Evolutionary conservation across 2,113 vertebrate species (phyloP).

Genomic region (Nematolebias whitei): DNA sequence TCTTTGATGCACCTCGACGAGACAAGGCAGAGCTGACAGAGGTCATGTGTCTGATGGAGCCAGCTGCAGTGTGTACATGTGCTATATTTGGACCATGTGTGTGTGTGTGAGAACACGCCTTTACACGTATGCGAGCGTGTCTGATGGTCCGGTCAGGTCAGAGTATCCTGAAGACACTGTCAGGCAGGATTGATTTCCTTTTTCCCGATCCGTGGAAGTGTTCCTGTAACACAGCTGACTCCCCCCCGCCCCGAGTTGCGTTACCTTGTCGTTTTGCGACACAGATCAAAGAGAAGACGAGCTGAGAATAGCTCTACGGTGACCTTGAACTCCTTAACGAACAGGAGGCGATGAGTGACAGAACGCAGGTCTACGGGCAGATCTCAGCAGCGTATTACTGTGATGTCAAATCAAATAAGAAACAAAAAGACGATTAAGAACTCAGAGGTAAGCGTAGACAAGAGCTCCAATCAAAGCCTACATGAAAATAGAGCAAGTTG

Average conservation of each 20-base stretch:
- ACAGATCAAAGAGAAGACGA: slow-evolving; percentile 91
- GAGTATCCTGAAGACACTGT: slow-evolving; percentile 97
- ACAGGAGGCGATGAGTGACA: slow-evolving; percentile 51
- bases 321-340: slow-evolving; percentile 91
- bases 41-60: no score
- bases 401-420: no score
- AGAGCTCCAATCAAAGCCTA: no score
- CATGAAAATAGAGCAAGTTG: no score
- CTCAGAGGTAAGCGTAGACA: no score
- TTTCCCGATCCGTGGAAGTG: slow-evolving; percentile 85
- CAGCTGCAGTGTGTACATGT: no score
- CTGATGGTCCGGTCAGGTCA: slow-evolving; percentile 81
- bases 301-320: slow-evolving; percentile 92
- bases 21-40: slow-evolving; percentile 52
- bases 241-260: slow-evolving; percentile 83
- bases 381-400: no score
- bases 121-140: no score
- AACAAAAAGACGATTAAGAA: no score
- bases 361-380: no score
- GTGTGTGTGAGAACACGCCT: no score
- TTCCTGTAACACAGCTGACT: slow-evolving; percentile 97
- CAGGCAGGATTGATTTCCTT: slow-evolving; percentile 94
- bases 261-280: slow-evolving; percentile 96
- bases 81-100: no score
- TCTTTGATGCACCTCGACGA: slow-evolving; percentile 57